A percentile compares a stretch with the other conserved stretches of the same genome.
Evolutionary conservation across 2,113 vertebrate genomes (phyloP).

Genomic region (Dicrurus megarhynchus): DNA sequence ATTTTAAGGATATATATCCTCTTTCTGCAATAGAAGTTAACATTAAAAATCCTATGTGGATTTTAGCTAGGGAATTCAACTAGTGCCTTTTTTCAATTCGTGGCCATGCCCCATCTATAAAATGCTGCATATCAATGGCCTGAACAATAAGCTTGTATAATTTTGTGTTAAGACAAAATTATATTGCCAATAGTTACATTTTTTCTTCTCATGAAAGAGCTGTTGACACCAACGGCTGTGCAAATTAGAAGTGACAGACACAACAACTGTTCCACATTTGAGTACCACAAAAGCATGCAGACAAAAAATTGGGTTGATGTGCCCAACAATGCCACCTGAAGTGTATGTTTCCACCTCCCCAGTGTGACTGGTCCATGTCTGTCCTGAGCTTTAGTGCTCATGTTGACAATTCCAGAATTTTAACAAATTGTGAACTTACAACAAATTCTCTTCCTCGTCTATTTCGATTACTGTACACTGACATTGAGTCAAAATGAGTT

Average conservation of each 20-base stretch:
- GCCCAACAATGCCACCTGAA: not conserved
- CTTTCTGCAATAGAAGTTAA: not conserved
- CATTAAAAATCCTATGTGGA: not conserved
- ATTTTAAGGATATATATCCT: not conserved
- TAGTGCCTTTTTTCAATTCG: not conserved
- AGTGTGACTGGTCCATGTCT: not conserved
- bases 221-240: slow-evolving; percentile 14
- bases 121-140: not conserved
- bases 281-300: not conserved
- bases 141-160: not conserved
- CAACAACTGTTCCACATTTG: slow-evolving; percentile 18
- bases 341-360: not conserved
- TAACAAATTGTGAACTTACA: not conserved
- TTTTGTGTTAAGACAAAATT: slow-evolving; percentile 19
- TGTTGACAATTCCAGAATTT: not conserved
- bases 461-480: not conserved
- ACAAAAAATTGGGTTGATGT: not conserved
- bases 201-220: not conserved
- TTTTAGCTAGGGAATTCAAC: slow-evolving; percentile 6
- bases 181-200: not conserved
- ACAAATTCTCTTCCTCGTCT: not conserved
- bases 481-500: not conserved
- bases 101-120: not conserved
- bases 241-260: slow-evolving; percentile 33
- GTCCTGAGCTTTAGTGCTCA: not conserved